A percentile compares a stretch with the other conserved stretches of the same genome.
Conservation (phyloP, 2,888 invertebrate genomes). For the Protonemura montana region DNA sequence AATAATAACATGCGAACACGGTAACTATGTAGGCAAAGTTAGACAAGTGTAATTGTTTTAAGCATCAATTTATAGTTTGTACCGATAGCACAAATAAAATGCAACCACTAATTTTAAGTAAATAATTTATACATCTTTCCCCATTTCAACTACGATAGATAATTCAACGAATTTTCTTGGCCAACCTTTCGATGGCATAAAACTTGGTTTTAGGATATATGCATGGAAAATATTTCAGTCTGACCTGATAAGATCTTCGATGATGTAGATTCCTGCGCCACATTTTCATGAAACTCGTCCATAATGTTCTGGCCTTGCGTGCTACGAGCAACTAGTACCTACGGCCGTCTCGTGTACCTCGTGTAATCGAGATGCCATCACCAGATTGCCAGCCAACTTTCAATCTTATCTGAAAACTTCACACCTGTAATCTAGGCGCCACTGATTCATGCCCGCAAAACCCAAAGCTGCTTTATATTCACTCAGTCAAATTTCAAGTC, state of each 20-base stretch:
- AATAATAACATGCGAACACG: no score
- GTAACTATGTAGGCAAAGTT: no score
- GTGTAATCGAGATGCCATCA: neutral
- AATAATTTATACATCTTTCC: neutral
- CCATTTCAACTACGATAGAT: neutral
- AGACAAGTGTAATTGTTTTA: no score
- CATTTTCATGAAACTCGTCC: neutral
- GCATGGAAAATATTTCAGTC: neutral
- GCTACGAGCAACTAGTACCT: neutral
- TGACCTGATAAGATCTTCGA: conserved; percentile 13
- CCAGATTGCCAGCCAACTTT: neutral
- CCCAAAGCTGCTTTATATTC: neutral
- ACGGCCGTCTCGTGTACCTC: neutral
- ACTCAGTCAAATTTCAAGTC: conserved; percentile 1
- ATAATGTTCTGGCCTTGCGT: neutral
- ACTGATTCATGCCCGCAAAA: neutral
- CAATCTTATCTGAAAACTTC: conserved; percentile 17
- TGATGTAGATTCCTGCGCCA: conserved; percentile 1
- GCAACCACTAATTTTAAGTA: no score
- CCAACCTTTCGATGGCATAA: neutral
- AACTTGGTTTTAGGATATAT: neutral
- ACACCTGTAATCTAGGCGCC: conserved; percentile 15
- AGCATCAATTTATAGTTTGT: no score
- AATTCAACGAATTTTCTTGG: neutral
- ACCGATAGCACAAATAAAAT: no score